These are phyloP conservation scores for Apus apus DNA, from an alignment of 2,113 vertebrate species.

Conservation along the genomic window DNA sequence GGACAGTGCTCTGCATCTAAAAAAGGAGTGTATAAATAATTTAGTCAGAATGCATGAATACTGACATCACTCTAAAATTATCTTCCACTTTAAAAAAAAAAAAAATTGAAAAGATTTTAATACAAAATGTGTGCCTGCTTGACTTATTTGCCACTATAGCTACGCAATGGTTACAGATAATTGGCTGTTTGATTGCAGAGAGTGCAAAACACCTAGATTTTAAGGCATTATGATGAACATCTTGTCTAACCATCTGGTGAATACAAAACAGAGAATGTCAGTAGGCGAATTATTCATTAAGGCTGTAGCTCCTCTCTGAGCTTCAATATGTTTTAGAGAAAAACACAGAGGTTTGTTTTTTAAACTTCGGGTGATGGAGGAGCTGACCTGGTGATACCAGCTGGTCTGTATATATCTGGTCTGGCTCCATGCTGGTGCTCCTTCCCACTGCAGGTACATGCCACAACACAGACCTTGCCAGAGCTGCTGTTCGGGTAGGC, in stretches of 20 bases:
- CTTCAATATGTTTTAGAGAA: background rate
- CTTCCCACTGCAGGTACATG: background rate
- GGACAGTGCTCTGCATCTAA: background rate
- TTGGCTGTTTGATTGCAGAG: background rate
- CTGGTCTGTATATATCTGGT: background rate
- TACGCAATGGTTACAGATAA: slow-evolving; percentile 5
- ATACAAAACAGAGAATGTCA: slow-evolving; percentile 19
- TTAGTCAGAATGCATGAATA: background rate
- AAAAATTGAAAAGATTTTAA: background rate
- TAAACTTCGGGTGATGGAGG: background rate
- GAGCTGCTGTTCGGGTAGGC: background rate
- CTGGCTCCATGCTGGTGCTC: background rate
- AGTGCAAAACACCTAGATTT: slow-evolving; percentile 25
- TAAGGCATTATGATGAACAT: slow-evolving; percentile 23
- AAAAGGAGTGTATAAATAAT: slow-evolving; percentile 13
- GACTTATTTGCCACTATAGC: background rate
- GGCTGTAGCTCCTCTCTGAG: background rate
- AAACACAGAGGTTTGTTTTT: background rate
- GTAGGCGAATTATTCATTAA: slow-evolving; percentile 36
- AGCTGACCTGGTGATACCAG: background rate
- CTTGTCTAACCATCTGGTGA: slow-evolving; percentile 43
- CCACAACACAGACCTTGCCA: background rate
- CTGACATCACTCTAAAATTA: background rate
- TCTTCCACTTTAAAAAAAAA: background rate
- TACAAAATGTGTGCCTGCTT: slow-evolving; percentile 3